Base-by-base conservation (phyloP, 2,113 vertebrate genomes). In the Hemiprocne comata region DNA sequence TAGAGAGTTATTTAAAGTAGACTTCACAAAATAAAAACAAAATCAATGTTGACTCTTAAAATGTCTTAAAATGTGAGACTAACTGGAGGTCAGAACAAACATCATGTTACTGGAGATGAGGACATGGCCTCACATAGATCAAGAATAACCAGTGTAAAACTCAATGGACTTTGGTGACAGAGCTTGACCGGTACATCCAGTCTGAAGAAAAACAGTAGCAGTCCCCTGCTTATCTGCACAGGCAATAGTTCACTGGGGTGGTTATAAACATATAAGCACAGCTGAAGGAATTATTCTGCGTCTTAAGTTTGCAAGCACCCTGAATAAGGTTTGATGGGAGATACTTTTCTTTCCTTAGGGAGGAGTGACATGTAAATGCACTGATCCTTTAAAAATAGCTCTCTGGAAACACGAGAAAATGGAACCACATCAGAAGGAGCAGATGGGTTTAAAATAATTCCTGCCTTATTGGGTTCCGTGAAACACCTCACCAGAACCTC, bases 401-500 rank as follows among this genome's bases (percentile, higher is more conserved):
- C 58, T 93, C 57, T 86, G 73, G 77, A 88, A 88, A 83, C 34
- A 84, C 7, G 17, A 93, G 34, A 21, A 91, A 95, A 90, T 40
- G 15, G 53, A 96, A 74, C 18, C 67, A 44, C 21, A 53, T 65
- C 31, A 72, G 74, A 66, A 69, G 21, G 61, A 94, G 40, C 57
- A 50, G 17, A 67, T 69, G n/a, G 55, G 48, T 75, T 94, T 74
- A 92, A 89, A 88, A 85, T 58, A 34, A 86, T 71, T 85, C 60
- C 84, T 85, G 72, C 38, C 73, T 51, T 67, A 40, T 0, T 50
- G 38, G 48, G 40, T 88, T 95, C 90, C 83, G 50, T 33, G 54
- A 90, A 87, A 90, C 16, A 69, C 78, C 60, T 88, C 70, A 88
- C 40, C 62, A 91, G 88, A 83, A 91, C 48, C 58, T 82, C 90